Percentiles rank a stretch among this genome's conserved stretches.
Conservation (phyloP, 2,888 invertebrate species). For the Osedax frankpressi region DNA sequence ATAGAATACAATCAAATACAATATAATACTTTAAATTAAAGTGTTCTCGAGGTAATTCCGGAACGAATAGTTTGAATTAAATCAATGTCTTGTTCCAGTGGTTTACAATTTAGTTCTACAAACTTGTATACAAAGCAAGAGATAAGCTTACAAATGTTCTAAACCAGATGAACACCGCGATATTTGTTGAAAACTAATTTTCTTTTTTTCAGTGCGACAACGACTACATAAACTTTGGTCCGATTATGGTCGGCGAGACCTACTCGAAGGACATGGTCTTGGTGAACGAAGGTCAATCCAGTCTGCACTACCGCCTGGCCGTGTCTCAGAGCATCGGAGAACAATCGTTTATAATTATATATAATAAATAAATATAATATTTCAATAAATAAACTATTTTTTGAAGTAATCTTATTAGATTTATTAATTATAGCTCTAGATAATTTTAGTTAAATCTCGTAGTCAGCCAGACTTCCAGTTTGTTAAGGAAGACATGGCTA, state of each 20-base stretch:
- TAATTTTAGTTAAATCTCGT: no score
- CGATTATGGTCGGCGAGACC: slow-evolving; percentile 41
- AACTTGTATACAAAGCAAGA: no score
- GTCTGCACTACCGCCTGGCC: slow-evolving; percentile 37
- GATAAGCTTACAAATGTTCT: no score
- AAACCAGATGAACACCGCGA: no score
- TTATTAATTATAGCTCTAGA: no score
- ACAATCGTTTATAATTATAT: not conserved
- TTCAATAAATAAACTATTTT: not conserved
- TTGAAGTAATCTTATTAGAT: no score
- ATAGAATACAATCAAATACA: no score
- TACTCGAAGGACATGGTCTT: slow-evolving; percentile 33
- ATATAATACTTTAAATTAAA: no score
- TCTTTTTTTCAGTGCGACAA: slow-evolving; percentile 35
- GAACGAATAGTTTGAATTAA: no score
- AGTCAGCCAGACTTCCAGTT: not conserved
- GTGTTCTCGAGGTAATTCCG: no score
- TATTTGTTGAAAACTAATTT: not conserved
- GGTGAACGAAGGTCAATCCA: slow-evolving; percentile 40
- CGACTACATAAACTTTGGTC: slow-evolving; percentile 39
- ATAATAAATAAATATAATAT: not conserved
- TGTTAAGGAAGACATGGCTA: slow-evolving; percentile 24
- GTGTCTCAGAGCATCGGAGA: slow-evolving; percentile 36
- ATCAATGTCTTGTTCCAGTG: no score
- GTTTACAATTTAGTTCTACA: no score